phyloP scores from a whole-genome alignment of 2,113 vertebrate species.

The Misgurnus anguillicaudatus region DNA sequence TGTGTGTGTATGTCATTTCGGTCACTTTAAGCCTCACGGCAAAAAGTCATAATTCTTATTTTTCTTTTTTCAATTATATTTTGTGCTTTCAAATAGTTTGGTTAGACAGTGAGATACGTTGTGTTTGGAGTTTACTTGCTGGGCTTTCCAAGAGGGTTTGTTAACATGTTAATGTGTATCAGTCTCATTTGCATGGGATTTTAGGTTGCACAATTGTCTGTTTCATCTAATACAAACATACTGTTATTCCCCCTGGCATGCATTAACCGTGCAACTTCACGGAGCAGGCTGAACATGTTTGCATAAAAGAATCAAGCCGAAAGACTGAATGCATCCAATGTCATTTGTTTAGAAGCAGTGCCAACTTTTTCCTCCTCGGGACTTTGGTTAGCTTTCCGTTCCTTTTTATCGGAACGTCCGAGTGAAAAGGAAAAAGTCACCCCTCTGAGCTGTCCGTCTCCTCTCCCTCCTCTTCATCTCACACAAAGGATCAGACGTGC shows the following conservation, averaged over 20 bases:
- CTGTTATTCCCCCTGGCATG: not conserved
- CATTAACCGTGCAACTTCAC: not conserved
- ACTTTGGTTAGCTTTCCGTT: constrained; percentile 20
- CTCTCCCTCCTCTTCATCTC: constrained; percentile 20
- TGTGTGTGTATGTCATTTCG: no score
- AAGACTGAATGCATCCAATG: not conserved
- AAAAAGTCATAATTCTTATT: no score
- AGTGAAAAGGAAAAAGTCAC: constrained; percentile 36
- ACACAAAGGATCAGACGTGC: constrained; percentile 36
- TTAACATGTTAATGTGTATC: constrained; percentile 1
- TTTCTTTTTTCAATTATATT: no score
- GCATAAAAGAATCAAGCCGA: not conserved
- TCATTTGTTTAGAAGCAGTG: constrained; percentile 1
- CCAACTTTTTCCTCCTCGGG: constrained; percentile 42
- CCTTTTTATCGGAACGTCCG: constrained; percentile 26
- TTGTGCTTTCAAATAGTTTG: not conserved
- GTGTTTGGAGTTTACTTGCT: not conserved
- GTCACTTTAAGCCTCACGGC: no score
- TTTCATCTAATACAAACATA: constrained; percentile 2
- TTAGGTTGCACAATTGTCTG: constrained; percentile 34
- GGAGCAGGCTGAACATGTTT: not conserved
- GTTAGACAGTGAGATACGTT: not conserved
- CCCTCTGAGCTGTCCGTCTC: constrained; percentile 28
- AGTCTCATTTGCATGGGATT: constrained; percentile 29
- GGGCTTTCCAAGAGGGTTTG: not conserved